phyloP scores from a whole-genome alignment of 2,888 invertebrate species.

The Octonoba sinensis region DNA sequence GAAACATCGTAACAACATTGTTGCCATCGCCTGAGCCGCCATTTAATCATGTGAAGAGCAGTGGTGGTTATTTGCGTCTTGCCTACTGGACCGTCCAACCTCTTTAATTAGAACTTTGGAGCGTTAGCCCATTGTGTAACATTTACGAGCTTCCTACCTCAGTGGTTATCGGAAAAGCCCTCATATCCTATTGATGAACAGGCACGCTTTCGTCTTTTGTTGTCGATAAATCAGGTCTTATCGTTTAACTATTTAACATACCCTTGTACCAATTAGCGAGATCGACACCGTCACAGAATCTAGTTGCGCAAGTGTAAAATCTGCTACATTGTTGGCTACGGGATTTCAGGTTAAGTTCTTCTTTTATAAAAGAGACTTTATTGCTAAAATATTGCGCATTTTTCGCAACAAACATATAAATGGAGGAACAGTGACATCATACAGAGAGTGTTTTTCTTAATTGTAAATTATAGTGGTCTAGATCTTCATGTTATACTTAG shows the following conservation, averaged over 20 bases:
- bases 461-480: too few species aligned
- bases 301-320: too few species aligned
- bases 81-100: constrained; percentile 28
- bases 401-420: too few species aligned
- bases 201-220: constrained; percentile 11
- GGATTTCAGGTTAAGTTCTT: too few species aligned
- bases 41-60: constrained; percentile 24
- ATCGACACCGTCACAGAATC: not conserved
- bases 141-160: too few species aligned
- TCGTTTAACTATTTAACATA: constrained; percentile 35
- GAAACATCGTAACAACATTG: constrained; percentile 19
- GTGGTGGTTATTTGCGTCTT: not conserved
- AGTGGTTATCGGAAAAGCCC: constrained; percentile 16
- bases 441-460: too few species aligned
- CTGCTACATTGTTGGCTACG: too few species aligned
- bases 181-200: constrained; percentile 38
- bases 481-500: too few species aligned
- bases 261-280: constrained; percentile 1
- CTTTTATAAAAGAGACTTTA: too few species aligned
- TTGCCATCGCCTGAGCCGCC: constrained; percentile 20
- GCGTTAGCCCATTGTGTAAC: not conserved
- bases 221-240: constrained; percentile 24
- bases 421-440: too few species aligned
- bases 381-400: too few species aligned
- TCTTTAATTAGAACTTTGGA: constrained; percentile 37